Base-by-base conservation (phyloP, 1,140 invertebrate species). In the Anastrepha obliqua region DNA sequence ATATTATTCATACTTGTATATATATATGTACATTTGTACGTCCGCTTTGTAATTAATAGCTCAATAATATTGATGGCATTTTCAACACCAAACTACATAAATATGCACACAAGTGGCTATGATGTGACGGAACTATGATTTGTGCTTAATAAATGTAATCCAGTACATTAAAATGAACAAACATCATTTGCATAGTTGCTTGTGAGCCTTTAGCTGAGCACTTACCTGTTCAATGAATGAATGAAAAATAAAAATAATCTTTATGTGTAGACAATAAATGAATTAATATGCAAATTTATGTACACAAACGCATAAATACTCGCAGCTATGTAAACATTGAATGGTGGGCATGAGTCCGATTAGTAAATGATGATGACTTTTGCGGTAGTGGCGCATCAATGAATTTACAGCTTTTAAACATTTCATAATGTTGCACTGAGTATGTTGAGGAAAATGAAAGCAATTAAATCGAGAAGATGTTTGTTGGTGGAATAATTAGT, bases 41-140 rank as follows among this genome's bases (percentile, higher is more conserved):
- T 44, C 3, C 13, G 4, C 13, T 47, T 55, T 55, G 6, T 55
- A 8, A 55, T 55, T 55, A 55, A 11, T 55, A 55, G 51, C 51
- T 29, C 13, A 11, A 2, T 70, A 17, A 1, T 44, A 74, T 74
- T 74, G 39, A 74, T 74, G 67, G 67, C 39, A 74, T 74, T 74
- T 74, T 44, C 67, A 74, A 74, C 67, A 74, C 42, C 67, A 29
- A 74, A 47, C 15, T 42, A 74, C 42, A 74, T 74, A 74, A 47
- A n/a, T 29, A 29, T 55, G 6, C 51, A 55, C 11, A 55, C 67
- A 42, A 47, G 29, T 29, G 29, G 29, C n/a, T 74, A 47, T 44
- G 67, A 74, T 17, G 42, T 74, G 67, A 74, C 67, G 67, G 67
- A 74, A 74, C 67, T 47, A 11, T 74, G 67, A 74, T 74, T 44